These are phyloP conservation scores for Thyatira batis DNA, from an alignment of 2,888 invertebrate species.

Conservation along the genomic window DNA sequence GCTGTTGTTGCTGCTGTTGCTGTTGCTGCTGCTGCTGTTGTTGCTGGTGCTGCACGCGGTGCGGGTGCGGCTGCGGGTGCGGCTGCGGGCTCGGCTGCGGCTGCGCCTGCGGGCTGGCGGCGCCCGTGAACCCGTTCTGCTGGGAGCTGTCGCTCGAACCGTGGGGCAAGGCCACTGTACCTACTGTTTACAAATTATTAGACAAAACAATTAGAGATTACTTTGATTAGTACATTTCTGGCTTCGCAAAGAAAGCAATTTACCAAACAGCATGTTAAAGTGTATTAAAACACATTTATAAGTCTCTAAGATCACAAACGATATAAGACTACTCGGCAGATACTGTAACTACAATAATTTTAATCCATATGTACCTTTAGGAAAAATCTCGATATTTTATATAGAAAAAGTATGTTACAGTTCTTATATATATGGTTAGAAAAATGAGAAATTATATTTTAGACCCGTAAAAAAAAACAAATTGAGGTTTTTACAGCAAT, in stretches of 20 bases:
- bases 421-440: too few species aligned
- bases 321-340: too few species aligned
- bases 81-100: conserved; percentile 67
- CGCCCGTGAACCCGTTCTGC: conserved; percentile 68
- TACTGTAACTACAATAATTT: too few species aligned
- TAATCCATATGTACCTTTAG: neutral
- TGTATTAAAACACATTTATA: too few species aligned
- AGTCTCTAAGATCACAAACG: too few species aligned
- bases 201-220: neutral
- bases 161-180: conserved; percentile 49
- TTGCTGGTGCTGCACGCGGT: conserved; percentile 39
- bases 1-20: conserved; percentile 46
- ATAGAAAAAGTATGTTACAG: too few species aligned
- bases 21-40: conserved; percentile 26
- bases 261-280: too few species aligned
- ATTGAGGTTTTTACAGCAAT: too few species aligned
- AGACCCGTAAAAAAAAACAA: too few species aligned
- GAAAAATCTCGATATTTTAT: neutral
- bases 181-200: conserved; percentile 24
- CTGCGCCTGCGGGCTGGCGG: conserved; percentile 64
- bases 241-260: too few species aligned
- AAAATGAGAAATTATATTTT: too few species aligned
- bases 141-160: conserved; percentile 56
- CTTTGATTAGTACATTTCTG: too few species aligned
- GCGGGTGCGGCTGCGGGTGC: conserved; percentile 46